A percentile compares a stretch with the other conserved stretches of the same genome.
phyloP scores from a whole-genome alignment of 2,888 invertebrate genomes.

The Leptogaster cylindrica region DNA sequence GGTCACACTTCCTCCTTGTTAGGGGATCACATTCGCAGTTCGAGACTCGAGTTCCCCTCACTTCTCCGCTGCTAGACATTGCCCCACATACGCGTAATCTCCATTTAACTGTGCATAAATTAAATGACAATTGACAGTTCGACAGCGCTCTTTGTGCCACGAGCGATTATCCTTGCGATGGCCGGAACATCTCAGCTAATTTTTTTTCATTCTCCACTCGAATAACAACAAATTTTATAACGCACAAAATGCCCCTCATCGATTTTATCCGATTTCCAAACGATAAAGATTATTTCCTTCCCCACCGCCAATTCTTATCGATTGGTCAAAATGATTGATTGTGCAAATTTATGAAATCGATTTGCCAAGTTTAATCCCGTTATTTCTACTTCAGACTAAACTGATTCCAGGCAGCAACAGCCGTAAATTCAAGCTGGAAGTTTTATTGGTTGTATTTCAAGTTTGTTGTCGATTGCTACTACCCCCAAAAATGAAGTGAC shows the following conservation, averaged over 20 bases:
- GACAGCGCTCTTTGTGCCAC: background rate
- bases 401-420: no score
- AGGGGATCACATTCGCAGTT: background rate
- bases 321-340: conserved; percentile 32
- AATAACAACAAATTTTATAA: conserved; percentile 2
- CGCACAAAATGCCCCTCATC: background rate
- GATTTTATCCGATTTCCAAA: background rate
- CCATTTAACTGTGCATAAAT: conserved; percentile 23
- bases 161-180: conserved; percentile 10
- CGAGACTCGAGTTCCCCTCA: background rate
- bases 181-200: conserved; percentile 16
- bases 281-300: conserved; percentile 24
- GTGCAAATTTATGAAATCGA: conserved; percentile 26
- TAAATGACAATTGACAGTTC: conserved; percentile 29
- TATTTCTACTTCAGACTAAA: background rate
- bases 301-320: no score
- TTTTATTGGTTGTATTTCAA: no score
- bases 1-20: conserved; percentile 18
- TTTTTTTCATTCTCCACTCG: background rate
- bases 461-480: no score
- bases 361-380: conserved; percentile 1
- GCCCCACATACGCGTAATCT: conserved; percentile 13
- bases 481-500: no score
- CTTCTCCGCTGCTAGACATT: background rate
- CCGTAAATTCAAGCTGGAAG: no score